phyloP scores from a whole-genome alignment of 2,797 vertebrate genomes.

The Enteromius thamalakanensis region DNA sequence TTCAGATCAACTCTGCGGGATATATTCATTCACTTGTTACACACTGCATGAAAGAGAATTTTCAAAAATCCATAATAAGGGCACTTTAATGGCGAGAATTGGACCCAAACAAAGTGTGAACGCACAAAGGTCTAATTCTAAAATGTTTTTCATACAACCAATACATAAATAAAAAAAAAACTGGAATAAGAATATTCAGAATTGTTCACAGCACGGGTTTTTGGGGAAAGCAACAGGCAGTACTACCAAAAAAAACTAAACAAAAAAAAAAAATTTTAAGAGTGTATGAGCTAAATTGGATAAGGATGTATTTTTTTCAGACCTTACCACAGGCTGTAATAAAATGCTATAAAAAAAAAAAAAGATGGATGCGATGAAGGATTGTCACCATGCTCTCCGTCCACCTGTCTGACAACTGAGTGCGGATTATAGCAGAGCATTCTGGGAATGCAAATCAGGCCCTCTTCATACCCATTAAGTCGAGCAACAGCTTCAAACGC shows the following conservation, averaged over 20 bases:
- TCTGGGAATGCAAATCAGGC: conserved; percentile 73
- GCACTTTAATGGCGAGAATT: not conserved
- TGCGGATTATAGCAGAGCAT: conserved; percentile 60
- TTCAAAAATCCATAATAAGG: no score
- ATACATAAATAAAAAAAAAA: not conserved
- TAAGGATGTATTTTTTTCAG: not conserved
- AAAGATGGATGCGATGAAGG: conserved; percentile 32
- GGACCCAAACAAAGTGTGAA: not conserved
- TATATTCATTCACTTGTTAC: no score
- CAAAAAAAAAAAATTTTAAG: not conserved
- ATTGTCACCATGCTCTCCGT: conserved; percentile 43
- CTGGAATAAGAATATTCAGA: not conserved
- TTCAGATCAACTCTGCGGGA: no score
- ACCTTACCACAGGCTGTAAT: conserved; percentile 4
- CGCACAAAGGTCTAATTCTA: no score
- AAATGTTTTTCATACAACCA: no score
- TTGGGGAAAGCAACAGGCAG: not conserved
- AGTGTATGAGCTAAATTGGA: not conserved
- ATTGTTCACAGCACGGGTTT: not conserved
- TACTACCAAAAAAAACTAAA: not conserved
- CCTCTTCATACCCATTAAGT: conserved; percentile 79
- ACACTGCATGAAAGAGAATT: no score
- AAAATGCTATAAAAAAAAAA: not conserved
- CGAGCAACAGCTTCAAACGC: conserved; percentile 80
- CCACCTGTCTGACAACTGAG: conserved; percentile 60